phyloP scores from a whole-genome alignment of 1,140 invertebrate species.

The Paraescarpia echinospica region DNA sequence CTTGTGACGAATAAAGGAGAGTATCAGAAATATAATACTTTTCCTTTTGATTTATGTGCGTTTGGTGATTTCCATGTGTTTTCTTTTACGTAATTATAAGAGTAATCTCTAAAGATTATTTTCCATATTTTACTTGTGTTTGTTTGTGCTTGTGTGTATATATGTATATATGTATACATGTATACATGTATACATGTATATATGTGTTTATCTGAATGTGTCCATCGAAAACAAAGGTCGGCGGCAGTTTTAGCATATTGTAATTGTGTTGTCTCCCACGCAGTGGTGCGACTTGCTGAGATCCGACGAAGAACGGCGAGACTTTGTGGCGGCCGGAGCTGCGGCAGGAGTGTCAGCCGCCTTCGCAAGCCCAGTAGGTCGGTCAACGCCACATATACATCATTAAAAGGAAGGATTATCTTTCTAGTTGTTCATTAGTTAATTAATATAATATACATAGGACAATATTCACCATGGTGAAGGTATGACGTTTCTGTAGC shows the following conservation, averaged over 20 bases:
- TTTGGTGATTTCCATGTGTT: no score
- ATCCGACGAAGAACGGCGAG: slow-evolving; percentile 91
- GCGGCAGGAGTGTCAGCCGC: slow-evolving; percentile 75
- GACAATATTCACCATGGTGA: no score
- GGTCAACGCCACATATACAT: neutral
- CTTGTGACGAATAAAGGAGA: no score
- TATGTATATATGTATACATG: neutral
- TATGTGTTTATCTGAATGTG: neutral
- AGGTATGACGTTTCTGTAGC: no score
- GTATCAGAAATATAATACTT: no score
- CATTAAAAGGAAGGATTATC: no score
- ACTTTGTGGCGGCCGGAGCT: slow-evolving; percentile 96
- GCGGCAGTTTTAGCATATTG: neutral
- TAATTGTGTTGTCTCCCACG: neutral
- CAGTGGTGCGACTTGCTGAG: slow-evolving; percentile 77
- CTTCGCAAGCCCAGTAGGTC: slow-evolving; percentile 24
- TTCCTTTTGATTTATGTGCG: no score
- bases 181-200: neutral
- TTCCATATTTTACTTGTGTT: neutral
- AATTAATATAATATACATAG: no score
- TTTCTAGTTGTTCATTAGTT: no score
- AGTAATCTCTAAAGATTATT: no score
- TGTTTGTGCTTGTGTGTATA: neutral
- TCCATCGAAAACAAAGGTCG: no score
- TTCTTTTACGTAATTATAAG: no score